Conservation (phyloP, 2,113 vertebrate species). For the Clarias magur region DNA sequence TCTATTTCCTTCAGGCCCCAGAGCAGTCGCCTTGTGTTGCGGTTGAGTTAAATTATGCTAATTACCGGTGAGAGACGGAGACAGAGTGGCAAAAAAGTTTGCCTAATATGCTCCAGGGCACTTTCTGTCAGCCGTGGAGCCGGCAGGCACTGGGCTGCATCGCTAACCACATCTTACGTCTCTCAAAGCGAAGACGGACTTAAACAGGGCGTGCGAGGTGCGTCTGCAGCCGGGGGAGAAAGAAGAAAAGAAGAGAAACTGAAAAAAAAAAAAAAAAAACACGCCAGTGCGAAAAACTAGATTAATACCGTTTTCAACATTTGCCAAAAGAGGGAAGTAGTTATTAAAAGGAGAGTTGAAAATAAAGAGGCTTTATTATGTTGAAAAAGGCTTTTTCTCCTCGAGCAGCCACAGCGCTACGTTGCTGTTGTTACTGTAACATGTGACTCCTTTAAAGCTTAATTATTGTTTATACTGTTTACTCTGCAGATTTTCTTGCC, state of each 20-base stretch:
- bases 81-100: slow-evolving; percentile 26
- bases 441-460: not conserved
- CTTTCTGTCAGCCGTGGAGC: slow-evolving; percentile 42
- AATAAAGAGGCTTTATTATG: not conserved
- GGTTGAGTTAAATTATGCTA: slow-evolving; percentile 42
- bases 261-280: not conserved
- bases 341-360: slow-evolving; percentile 4
- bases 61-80: slow-evolving; percentile 36
- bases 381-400: not conserved
- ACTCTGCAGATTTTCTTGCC: not conserved
- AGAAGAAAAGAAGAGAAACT: not conserved
- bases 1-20: slow-evolving; percentile 14
- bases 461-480: not conserved
- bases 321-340: not conserved
- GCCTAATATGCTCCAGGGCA: slow-evolving; percentile 31
- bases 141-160: slow-evolving; percentile 32
- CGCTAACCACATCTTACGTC: slow-evolving; percentile 30
- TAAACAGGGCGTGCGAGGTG: slow-evolving; percentile 22
- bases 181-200: slow-evolving; percentile 23
- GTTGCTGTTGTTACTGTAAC: not conserved
- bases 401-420: not conserved
- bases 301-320: slow-evolving; percentile 23
- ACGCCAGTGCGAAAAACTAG: not conserved
- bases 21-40: slow-evolving; percentile 37
- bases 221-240: slow-evolving; percentile 18